Percentiles rank a stretch among this genome's conserved stretches.
Conservation (phyloP, 1,140 invertebrate genomes). For the Leguminivora glycinivorella region DNA sequence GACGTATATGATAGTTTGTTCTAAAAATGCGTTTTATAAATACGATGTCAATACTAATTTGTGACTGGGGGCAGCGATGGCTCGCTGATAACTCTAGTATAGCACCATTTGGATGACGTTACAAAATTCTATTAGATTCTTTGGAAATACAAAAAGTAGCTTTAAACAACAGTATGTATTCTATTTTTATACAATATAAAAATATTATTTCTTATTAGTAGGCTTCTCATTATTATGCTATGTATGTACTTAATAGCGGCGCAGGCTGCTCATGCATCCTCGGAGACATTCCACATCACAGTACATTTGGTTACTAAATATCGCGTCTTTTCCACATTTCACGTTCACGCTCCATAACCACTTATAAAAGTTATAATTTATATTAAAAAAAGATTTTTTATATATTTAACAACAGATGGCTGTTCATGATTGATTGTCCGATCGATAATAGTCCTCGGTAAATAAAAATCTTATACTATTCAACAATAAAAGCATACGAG, state of each 20-base stretch:
- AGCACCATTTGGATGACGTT: slow-evolving; percentile 70
- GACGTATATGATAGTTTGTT: too few species aligned
- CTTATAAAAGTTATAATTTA: slow-evolving; percentile 75
- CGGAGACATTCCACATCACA: slow-evolving; percentile 53
- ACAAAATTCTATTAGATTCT: slow-evolving; percentile 54
- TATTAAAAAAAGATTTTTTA: slow-evolving; percentile 60
- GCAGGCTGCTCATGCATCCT: slow-evolving; percentile 27
- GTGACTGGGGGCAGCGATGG: slow-evolving; percentile 32
- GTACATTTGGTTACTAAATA: slow-evolving; percentile 72
- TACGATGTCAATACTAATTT: slow-evolving; percentile 22
- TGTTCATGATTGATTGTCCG: slow-evolving; percentile 51
- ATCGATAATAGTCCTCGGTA: slow-evolving; percentile 51
- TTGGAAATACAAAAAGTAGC: slow-evolving; percentile 67
- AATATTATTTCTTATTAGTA: slow-evolving; percentile 73
- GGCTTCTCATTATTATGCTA: slow-evolving; percentile 57
- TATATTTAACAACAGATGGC: slow-evolving; percentile 53
- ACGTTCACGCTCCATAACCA: slow-evolving; percentile 66
- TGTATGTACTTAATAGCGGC: slow-evolving; percentile 40
- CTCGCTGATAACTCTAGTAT: slow-evolving; percentile 44
- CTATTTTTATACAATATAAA: slow-evolving; percentile 78
- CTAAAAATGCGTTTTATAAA: neutral
- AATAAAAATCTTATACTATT: slow-evolving; percentile 58
- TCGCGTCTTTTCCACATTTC: slow-evolving; percentile 61
- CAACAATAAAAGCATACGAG: slow-evolving; percentile 67
- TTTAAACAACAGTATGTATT: slow-evolving; percentile 71